phyloP scores from a whole-genome alignment of 1,140 invertebrate genomes.

The Aphelinus certus region DNA sequence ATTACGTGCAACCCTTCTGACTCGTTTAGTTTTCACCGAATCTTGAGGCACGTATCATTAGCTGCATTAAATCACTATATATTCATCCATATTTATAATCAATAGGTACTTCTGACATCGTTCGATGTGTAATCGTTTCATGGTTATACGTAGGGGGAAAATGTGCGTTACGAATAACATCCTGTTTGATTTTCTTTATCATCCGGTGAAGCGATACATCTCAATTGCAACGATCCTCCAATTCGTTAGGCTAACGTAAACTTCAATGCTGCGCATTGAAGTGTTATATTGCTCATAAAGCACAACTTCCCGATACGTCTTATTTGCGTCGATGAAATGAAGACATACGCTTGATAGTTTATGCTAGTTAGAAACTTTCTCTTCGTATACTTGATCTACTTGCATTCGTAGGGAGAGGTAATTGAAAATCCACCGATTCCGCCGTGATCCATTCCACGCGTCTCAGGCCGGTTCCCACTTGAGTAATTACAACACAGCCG shows the following conservation, averaged over 20 bases:
- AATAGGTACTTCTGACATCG: slow-evolving; percentile 50
- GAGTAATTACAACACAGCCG: too few relatives aligned
- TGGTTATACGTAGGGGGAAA: too few relatives aligned
- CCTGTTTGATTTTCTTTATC: too few relatives aligned
- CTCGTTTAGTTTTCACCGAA: slow-evolving; percentile 19
- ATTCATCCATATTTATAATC: slow-evolving; percentile 14
- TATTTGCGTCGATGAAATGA: slow-evolving; percentile 20
- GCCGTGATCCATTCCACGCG: background rate
- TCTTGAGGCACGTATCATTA: background rate
- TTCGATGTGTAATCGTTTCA: slow-evolving; percentile 47
- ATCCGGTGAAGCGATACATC: too few relatives aligned
- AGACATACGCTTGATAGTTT: slow-evolving; percentile 33
- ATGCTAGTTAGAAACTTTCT: background rate
- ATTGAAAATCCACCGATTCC: slow-evolving; percentile 18
- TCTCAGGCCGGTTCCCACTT: too few relatives aligned
- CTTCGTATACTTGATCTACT: slow-evolving; percentile 14
- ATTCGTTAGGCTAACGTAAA: too few relatives aligned
- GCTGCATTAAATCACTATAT: slow-evolving; percentile 37
- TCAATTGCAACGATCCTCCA: too few relatives aligned
- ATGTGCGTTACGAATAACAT: too few relatives aligned
- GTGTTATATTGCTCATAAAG: too few relatives aligned
- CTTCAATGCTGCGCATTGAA: too few relatives aligned
- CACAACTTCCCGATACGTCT: too few relatives aligned
- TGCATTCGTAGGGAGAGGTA: background rate
- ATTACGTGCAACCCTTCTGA: slow-evolving; percentile 8